These are phyloP conservation scores for Calycopis cecrops DNA, from an alignment of 1,140 invertebrate genomes.

Conservation along the genomic window DNA sequence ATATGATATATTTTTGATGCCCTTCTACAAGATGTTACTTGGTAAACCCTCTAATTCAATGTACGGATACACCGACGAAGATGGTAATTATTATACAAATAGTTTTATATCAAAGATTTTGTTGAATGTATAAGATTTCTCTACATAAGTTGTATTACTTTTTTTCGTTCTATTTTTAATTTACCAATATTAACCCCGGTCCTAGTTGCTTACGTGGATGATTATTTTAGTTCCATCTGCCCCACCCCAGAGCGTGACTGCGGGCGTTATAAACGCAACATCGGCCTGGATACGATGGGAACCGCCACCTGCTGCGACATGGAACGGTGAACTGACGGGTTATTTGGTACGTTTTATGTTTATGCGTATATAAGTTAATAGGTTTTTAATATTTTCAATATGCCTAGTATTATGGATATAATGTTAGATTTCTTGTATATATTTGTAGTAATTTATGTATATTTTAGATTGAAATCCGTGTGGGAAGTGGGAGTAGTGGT, in stretches of 20 bases:
- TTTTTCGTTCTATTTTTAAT: neutral
- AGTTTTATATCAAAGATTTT: too few relatives aligned
- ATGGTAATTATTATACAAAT: slow-evolving; percentile 75
- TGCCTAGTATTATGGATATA: neutral
- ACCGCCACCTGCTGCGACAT: slow-evolving; percentile 81
- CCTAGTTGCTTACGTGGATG: slow-evolving; percentile 23
- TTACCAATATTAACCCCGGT: slow-evolving; percentile 8
- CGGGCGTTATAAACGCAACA: slow-evolving; percentile 85
- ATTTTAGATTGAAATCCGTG: slow-evolving; percentile 48
- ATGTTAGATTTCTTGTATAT: neutral
- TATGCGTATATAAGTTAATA: neutral
- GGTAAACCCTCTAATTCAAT: slow-evolving; percentile 86
- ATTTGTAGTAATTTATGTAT: neutral
- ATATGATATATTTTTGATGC: slow-evolving; percentile 87
- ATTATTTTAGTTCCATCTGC: slow-evolving; percentile 74
- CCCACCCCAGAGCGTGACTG: slow-evolving; percentile 84
- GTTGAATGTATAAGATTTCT: too few relatives aligned
- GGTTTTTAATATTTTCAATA: neutral
- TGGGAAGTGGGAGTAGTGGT: slow-evolving; percentile 63
- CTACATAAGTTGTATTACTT: too few relatives aligned
- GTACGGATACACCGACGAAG: slow-evolving; percentile 82
- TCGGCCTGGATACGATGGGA: slow-evolving; percentile 86
- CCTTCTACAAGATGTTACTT: slow-evolving; percentile 85
- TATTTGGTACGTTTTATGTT: slow-evolving; percentile 79
- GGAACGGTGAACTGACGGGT: slow-evolving; percentile 85